Conservation (phyloP, 2,113 vertebrate species). For the Marmota flaviventris region DNA sequence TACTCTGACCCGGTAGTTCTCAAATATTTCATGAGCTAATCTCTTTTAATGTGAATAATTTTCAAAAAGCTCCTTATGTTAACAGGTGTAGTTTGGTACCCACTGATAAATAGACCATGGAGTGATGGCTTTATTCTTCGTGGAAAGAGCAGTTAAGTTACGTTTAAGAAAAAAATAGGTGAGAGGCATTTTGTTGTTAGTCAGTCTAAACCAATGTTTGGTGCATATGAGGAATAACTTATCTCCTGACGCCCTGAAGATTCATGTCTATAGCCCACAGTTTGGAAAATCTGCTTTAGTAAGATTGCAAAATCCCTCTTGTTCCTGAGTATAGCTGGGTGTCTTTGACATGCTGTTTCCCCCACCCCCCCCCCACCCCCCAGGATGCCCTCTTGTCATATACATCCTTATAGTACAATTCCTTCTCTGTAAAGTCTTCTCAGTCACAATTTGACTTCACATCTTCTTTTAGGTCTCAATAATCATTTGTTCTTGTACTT, state of each 20-base stretch:
- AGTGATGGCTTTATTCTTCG: not conserved
- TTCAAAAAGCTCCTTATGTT: not conserved
- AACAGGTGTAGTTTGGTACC: not conserved
- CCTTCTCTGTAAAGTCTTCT: not conserved
- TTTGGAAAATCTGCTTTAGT: not conserved
- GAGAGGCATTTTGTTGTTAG: not conserved
- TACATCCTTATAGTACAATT: not conserved
- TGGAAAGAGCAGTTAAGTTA: not conserved
- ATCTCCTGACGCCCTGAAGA: not conserved
- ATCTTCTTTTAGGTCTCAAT: not conserved
- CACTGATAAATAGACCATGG: not conserved
- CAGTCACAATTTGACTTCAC: not conserved
- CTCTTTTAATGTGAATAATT: not conserved
- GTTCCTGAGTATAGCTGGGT: not conserved
- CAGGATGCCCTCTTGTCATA: not conserved
- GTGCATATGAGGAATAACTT: rapidly evolving
- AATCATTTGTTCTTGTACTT: not conserved
- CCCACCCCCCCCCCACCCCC: not conserved
- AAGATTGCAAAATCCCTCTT: not conserved
- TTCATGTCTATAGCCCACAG: not conserved
- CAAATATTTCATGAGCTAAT: not conserved
- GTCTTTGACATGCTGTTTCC: not conserved
- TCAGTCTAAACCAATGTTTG: not conserved
- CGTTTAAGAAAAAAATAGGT: not conserved
- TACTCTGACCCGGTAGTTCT: not conserved